These are phyloP conservation scores for Euplexia lucipara DNA, from an alignment of 2,888 invertebrate genomes.

Conservation along the genomic window DNA sequence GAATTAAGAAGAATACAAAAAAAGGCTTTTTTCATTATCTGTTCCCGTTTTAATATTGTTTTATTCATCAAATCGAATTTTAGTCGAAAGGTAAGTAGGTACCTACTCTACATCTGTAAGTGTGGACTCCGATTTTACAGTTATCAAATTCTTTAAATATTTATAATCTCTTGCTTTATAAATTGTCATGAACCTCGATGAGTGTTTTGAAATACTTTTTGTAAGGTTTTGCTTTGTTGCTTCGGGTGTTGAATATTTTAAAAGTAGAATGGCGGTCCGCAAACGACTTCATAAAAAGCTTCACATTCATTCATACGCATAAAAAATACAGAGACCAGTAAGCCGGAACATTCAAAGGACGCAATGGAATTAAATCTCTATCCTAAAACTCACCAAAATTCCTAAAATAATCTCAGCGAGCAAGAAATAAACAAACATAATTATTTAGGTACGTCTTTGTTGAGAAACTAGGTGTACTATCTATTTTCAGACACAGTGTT, in stretches of 20 bases:
- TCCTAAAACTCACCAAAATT: conserved; percentile 1
- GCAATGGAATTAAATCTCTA: conserved; percentile 6
- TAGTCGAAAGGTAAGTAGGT: conserved; percentile 34
- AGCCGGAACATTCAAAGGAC: conserved; percentile 20
- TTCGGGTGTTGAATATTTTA: conserved; percentile 49
- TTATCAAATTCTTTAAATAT: conserved; percentile 60
- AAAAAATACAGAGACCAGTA: conserved; percentile 40
- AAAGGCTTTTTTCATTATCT: conserved; percentile 45
- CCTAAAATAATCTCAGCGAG: neutral
- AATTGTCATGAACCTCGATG: conserved; percentile 53
- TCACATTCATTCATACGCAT: conserved; percentile 40
- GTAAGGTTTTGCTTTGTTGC: conserved; percentile 35
- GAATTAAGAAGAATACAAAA: conserved; percentile 55
- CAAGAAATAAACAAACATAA: no score
- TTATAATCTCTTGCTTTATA: conserved; percentile 40
- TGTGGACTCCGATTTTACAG: conserved; percentile 61
- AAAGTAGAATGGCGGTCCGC: conserved; percentile 25
- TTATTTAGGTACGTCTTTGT: no score
- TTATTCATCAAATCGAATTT: conserved; percentile 69
- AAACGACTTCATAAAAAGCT: conserved; percentile 44
- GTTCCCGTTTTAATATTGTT: conserved; percentile 43
- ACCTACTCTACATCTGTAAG: conserved; percentile 45
- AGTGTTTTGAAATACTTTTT: conserved; percentile 35
- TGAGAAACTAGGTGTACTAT: no score
- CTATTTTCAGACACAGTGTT: no score